These are phyloP conservation scores for Strigops habroptila DNA, from an alignment of 2,113 vertebrate genomes.

Conservation along the genomic window DNA sequence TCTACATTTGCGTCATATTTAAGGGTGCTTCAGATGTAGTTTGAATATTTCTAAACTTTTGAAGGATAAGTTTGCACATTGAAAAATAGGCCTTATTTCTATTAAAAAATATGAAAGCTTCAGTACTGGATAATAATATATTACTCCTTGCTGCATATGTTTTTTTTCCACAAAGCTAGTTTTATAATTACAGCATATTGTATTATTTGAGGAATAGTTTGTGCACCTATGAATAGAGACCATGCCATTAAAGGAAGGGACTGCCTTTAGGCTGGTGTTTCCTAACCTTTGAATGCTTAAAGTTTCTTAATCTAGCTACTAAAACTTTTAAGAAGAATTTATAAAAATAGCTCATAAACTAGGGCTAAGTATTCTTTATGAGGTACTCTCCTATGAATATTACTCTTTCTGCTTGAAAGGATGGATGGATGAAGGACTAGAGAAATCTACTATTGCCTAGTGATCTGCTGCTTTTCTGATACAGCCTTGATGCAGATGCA, in stretches of 20 bases:
- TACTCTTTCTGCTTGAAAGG: not conserved
- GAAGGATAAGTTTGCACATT: not conserved
- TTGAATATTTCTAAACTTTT: not conserved
- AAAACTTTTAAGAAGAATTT: not conserved
- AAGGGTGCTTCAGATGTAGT: not conserved
- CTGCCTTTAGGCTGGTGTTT: not conserved
- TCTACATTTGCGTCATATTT: not conserved
- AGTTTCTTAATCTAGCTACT: not conserved
- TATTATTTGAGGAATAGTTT: not conserved
- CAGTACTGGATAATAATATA: not conserved
- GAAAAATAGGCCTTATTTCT: not conserved
- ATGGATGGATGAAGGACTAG: not conserved
- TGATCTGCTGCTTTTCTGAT: not conserved
- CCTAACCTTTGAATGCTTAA: not conserved
- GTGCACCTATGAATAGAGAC: not conserved
- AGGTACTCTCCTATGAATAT: not conserved
- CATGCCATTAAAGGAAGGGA: not conserved
- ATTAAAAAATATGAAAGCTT: not conserved
- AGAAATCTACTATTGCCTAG: not conserved
- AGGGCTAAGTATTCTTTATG: not conserved
- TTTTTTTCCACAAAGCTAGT: not conserved
- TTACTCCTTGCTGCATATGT: not conserved
- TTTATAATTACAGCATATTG: not conserved
- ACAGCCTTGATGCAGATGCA: not conserved
- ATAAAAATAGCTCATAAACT: not conserved